phyloP scores from a whole-genome alignment of 92 coral and sea anemone species.

The Phenganax stokvisi region DNA sequence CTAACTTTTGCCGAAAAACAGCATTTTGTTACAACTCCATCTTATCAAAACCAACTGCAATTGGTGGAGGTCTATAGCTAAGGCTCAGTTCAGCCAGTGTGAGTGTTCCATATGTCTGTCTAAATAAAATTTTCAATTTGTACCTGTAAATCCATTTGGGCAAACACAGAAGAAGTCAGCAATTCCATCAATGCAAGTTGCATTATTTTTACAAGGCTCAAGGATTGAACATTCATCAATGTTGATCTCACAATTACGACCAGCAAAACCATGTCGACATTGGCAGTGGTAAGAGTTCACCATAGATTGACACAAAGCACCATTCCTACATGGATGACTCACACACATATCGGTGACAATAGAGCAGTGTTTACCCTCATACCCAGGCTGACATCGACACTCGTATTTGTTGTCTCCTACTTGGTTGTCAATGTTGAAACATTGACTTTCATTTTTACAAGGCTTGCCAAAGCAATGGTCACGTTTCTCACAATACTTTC shows the following conservation, averaged over 20 bases:
- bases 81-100: background rate
- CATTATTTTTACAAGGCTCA: constrained; percentile 75
- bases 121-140: background rate
- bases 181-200: constrained; percentile 61
- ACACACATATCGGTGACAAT: constrained; percentile 76
- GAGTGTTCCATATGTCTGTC: background rate
- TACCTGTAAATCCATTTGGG: constrained; percentile 81
- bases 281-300: constrained; percentile 76
- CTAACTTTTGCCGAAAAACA: too few species aligned
- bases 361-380: constrained; percentile 80
- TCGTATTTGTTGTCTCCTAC: constrained; percentile 48
- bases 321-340: constrained; percentile 74
- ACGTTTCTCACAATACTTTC: constrained; percentile 76
- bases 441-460: constrained; percentile 73
- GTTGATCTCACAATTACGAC: constrained; percentile 66
- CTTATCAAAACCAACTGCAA: too few species aligned
- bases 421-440: constrained; percentile 62
- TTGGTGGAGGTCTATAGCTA: too few species aligned
- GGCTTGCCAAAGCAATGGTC: constrained; percentile 88
- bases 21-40: too few species aligned
- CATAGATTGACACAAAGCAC: constrained; percentile 65
- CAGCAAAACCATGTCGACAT: constrained; percentile 76
- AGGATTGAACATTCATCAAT: constrained; percentile 67
- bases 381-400: constrained; percentile 77
- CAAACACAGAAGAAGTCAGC: constrained; percentile 69